phyloP scores from a whole-genome alignment of 2,888 invertebrate species.

The Himalopsyche kuldschensis region DNA sequence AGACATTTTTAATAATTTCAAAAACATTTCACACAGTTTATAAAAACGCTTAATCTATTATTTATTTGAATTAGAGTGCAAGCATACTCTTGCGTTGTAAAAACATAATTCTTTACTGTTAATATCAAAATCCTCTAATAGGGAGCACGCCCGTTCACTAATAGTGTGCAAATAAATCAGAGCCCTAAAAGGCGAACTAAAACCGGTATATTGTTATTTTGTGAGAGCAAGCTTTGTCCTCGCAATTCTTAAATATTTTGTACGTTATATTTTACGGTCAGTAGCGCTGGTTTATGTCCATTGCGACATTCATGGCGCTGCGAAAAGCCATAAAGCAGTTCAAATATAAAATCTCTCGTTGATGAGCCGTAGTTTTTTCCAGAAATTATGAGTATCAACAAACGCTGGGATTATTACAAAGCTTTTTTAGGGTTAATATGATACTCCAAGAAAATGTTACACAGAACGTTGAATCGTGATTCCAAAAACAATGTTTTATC shows the following conservation, averaged over 20 bases:
- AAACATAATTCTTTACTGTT: too few species aligned
- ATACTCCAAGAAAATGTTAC: background rate
- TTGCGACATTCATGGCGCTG: slow-evolving; percentile 28
- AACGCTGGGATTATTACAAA: background rate
- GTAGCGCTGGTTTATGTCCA: slow-evolving; percentile 19
- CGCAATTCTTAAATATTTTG: slow-evolving; percentile 13
- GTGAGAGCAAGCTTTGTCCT: background rate
- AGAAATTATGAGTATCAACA: background rate
- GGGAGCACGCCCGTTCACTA: background rate
- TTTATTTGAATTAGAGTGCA: too few species aligned
- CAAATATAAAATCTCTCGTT: slow-evolving; percentile 6
- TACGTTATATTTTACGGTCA: slow-evolving; percentile 32
- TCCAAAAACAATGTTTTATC: too few species aligned
- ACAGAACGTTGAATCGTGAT: too few species aligned
- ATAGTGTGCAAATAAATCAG: background rate
- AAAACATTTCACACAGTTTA: too few species aligned
- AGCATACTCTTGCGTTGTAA: too few species aligned
- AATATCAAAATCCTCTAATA: too few species aligned
- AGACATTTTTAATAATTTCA: too few species aligned
- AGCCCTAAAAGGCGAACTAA: background rate
- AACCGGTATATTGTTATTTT: background rate
- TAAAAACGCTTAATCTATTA: too few species aligned
- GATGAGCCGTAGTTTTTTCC: background rate
- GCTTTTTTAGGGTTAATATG: background rate
- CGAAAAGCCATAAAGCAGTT: slow-evolving; percentile 6